A percentile compares a stretch with the other conserved stretches of the same genome.
Conservation (phyloP, 2,888 invertebrate genomes). For the Carterocephalus palaemon region DNA sequence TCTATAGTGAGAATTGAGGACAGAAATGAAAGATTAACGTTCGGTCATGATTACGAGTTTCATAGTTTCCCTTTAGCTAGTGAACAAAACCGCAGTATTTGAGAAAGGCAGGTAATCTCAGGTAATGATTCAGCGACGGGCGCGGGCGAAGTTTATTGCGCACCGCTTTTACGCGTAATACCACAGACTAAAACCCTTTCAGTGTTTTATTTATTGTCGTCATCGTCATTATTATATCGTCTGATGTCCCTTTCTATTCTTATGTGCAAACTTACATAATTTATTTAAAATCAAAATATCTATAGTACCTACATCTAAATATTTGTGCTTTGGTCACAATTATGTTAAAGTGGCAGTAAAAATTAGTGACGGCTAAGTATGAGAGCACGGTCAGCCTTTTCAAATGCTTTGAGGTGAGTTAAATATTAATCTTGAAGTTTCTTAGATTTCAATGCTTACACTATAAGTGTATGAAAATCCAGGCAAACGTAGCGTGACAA, state of each 20-base stretch:
- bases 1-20: conserved; percentile 1
- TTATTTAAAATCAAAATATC: too few species aligned
- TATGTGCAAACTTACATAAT: too few species aligned
- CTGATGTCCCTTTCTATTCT: background rate
- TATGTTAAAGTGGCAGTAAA: too few species aligned
- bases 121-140: conserved; percentile 5
- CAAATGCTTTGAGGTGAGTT: too few species aligned
- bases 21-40: conserved; percentile 20
- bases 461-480: too few species aligned
- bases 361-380: too few species aligned
- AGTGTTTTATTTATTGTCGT: conserved; percentile 6
- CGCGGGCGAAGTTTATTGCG: background rate
- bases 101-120: conserved; percentile 8
- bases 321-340: too few species aligned
- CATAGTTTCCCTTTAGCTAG: conserved; percentile 2
- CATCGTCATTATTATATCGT: background rate
- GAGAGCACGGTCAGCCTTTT: too few species aligned
- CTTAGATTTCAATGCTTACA: too few species aligned
- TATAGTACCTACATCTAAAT: too few species aligned
- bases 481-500: too few species aligned
- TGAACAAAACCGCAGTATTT: conserved; percentile 7
- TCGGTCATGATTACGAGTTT: conserved; percentile 10
- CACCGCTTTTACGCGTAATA: conserved; percentile 11
- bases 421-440: too few species aligned
- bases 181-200: conserved; percentile 2